Evolutionary conservation across 1,140 invertebrate species (phyloP), one percentile per base, ranked within the genome.

Genomic region (Potamilus streckersoni): DNA sequence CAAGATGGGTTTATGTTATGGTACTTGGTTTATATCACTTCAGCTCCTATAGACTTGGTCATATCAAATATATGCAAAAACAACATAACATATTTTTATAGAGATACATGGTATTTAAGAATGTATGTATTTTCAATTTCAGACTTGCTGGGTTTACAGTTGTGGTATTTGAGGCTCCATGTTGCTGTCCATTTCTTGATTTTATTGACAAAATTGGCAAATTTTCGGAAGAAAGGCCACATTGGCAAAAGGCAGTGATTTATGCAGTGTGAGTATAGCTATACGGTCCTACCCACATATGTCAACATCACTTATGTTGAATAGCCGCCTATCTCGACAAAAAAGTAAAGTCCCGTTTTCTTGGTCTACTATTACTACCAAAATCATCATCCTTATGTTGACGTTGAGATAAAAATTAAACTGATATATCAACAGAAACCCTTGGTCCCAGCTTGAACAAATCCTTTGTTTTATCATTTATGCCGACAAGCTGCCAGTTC

Each of bases 181-280:
- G 95, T 88, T 98, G 96, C 90, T 98, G 96, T 90, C 92, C 96
- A 88, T 98, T 97, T 90, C 93, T 98, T 79, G 96, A 98, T 86
- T 95, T 96, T 91, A 96, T 97, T 73, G 94, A 96, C 89, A 92
- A 92, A 71, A 91, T 97, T 38, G 94, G 95, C 65, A 93, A 94
- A 82, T 94, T 92, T 89, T 93, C 95, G 63, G 96, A 98, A 82
- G 91, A 92, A 63, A 93, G 95, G 82, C 95, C 96, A 3, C 93
- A 95, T 88, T 98, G 95, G 94, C 95, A 97, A 84, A 94, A 96
- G 91, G 96, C 95, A n/a, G 93, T 92, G 14, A 92, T 93, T 68
- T 98, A 98, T 91, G 92, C 95, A 82, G 86, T 92, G 96, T 98
- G 92, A 94, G 94, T 93, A 61, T 55, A 16, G 16, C 31, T 17